Conservation (phyloP, 2,113 vertebrate species). For the Leuciscus idus region DNA sequence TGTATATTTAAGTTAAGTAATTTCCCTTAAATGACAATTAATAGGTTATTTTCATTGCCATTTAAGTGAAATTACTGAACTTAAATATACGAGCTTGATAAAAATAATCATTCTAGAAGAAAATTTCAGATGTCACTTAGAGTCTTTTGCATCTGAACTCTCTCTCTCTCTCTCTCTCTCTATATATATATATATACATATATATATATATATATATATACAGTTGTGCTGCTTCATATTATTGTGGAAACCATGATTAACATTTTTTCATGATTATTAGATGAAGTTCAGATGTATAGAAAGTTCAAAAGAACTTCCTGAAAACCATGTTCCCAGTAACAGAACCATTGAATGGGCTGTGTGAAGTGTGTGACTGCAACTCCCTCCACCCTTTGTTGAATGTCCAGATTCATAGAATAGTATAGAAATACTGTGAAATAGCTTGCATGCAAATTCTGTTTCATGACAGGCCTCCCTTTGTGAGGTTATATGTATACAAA, state of each 20-base stretch:
- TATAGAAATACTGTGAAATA: neutral
- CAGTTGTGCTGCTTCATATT: neutral
- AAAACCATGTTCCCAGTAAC: neutral
- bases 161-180: too few relatives aligned
- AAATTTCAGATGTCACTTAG: too few relatives aligned
- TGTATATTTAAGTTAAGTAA: too few relatives aligned
- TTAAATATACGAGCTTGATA: too few relatives aligned
- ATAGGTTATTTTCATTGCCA: too few relatives aligned
- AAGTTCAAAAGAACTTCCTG: neutral
- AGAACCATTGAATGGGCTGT: neutral
- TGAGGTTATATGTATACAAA: neutral
- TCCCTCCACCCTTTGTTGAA: neutral
- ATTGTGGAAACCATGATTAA: neutral
- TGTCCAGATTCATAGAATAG: neutral
- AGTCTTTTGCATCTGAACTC: too few relatives aligned
- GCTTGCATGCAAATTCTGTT: neutral
- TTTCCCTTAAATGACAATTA: too few relatives aligned
- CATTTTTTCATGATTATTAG: neutral
- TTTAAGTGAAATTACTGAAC: too few relatives aligned
- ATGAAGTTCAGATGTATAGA: neutral
- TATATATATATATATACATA: too few relatives aligned
- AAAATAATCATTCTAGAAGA: too few relatives aligned
- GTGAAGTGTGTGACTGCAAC: neutral
- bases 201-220: too few relatives aligned
- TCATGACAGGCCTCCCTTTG: neutral